Evolutionary conservation across 2,797 vertebrate genomes (phyloP).

Genomic region (Chromis chromis): DNA sequence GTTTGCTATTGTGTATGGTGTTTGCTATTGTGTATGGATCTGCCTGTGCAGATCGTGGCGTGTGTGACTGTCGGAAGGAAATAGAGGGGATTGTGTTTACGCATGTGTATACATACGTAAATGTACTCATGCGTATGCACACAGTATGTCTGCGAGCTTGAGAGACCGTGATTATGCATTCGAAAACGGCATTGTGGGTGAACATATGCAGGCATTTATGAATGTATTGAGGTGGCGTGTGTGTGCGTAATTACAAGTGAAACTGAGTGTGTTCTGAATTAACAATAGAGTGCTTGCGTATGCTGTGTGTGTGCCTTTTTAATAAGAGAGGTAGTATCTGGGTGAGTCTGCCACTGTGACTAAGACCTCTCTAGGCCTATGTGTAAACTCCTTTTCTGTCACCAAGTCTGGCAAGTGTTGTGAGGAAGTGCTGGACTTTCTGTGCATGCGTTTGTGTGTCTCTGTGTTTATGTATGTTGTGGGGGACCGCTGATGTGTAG

Average conservation of each 20-base stretch:
- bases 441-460: slow-evolving; percentile 29
- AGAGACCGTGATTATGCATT: slow-evolving; percentile 51
- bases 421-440: slow-evolving; percentile 61
- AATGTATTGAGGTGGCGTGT: slow-evolving; percentile 35
- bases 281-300: slow-evolving; percentile 26
- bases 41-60: slow-evolving; percentile 56
- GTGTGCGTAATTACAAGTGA: slow-evolving; percentile 49
- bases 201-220: slow-evolving; percentile 53
- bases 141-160: slow-evolving; percentile 8
- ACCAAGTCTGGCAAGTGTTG: slow-evolving; percentile 75
- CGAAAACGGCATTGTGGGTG: slow-evolving; percentile 29
- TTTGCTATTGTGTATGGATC: slow-evolving; percentile 67
- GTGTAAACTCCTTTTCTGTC: slow-evolving; percentile 74
- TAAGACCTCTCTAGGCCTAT: slow-evolving; percentile 65
- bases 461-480: slow-evolving; percentile 31
- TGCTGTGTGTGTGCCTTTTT: slow-evolving; percentile 18
- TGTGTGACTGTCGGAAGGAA: slow-evolving; percentile 26
- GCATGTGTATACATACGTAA: slow-evolving; percentile 26
- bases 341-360: slow-evolving; percentile 66
- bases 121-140: slow-evolving; percentile 33
- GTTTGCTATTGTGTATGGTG: slow-evolving; percentile 69
- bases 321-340: slow-evolving; percentile 40
- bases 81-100: slow-evolving; percentile 15
- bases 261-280: slow-evolving; percentile 57
- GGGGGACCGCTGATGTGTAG: slow-evolving; percentile 59